These are phyloP conservation scores for Heterodera carotae DNA, from an alignment of 1,140 invertebrate species.

Conservation along the genomic window DNA sequence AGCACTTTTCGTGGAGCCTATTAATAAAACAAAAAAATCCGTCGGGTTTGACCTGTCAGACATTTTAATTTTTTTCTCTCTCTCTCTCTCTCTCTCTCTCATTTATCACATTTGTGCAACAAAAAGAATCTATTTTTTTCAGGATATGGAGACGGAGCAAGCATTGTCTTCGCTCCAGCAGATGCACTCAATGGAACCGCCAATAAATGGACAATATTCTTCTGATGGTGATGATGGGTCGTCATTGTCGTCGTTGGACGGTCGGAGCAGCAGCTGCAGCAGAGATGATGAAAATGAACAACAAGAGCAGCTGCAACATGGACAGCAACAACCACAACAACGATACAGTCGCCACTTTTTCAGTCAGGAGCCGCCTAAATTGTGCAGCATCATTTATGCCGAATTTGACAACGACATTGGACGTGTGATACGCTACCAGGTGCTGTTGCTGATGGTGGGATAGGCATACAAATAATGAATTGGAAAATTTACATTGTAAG, in stretches of 20 bases:
- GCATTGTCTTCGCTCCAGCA: too few relatives aligned
- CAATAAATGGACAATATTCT: neutral
- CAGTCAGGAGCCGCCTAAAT: constrained; percentile 47
- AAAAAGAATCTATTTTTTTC: too few relatives aligned
- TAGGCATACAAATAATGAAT: neutral
- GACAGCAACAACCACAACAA: constrained; percentile 4
- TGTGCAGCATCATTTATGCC: constrained; percentile 56
- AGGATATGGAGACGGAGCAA: neutral
- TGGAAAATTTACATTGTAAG: constrained; percentile 6
- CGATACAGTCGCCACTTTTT: constrained; percentile 32
- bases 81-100: too few relatives aligned
- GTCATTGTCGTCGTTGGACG: too few relatives aligned
- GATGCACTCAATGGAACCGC: neutral
- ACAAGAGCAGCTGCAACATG: neutral
- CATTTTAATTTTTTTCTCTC: too few relatives aligned
- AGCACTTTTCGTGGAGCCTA: too few relatives aligned
- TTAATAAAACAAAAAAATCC: too few relatives aligned
- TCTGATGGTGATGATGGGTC: neutral
- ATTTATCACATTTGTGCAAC: too few relatives aligned
- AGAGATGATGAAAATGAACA: too few relatives aligned
- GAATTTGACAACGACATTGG: constrained; percentile 60
- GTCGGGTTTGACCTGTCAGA: too few relatives aligned
- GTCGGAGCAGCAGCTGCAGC: too few relatives aligned
- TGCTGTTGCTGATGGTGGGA: neutral
- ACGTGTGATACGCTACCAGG: constrained; percentile 57